Evolutionary conservation across 1,140 invertebrate species (phyloP).

Genomic region (Habropoda laboriosa): DNA sequence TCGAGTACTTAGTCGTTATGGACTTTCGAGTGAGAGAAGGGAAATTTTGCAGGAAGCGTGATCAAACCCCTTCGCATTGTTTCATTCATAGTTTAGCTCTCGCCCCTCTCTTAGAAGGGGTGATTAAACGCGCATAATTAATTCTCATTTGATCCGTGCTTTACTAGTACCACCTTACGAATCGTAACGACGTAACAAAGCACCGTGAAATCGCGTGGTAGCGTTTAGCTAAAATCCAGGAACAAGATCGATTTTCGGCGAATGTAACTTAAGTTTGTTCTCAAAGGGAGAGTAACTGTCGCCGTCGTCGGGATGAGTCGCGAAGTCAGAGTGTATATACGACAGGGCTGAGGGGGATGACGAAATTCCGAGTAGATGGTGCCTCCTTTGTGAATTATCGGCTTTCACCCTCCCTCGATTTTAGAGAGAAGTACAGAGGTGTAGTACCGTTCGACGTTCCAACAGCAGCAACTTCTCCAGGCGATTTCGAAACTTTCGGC

Average conservation of each 20-base stretch:
- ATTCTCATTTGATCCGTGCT: not conserved
- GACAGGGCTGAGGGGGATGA: conserved; percentile 1
- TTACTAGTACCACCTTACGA: not conserved
- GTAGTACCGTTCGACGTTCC: too few relatives aligned
- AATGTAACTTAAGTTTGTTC: conserved; percentile 25
- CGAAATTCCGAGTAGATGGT: conserved; percentile 32
- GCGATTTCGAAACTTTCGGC: conserved; percentile 4
- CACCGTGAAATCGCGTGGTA: not conserved
- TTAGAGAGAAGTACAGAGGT: not conserved
- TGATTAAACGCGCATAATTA: not conserved
- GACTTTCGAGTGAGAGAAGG: conserved; percentile 35
- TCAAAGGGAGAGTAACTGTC: conserved; percentile 25
- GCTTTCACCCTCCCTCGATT: not conserved
- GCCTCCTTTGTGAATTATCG: conserved; percentile 41
- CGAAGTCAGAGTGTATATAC: not conserved
- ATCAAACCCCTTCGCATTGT: conserved; percentile 29
- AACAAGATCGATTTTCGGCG: conserved; percentile 13
- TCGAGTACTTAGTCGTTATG: conserved; percentile 42
- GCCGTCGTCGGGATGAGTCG: conserved; percentile 9
- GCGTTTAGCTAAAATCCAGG: not conserved
- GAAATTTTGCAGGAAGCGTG: conserved; percentile 18
- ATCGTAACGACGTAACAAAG: not conserved
- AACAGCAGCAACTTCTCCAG: not conserved
- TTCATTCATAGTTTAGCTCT: conserved; percentile 29
- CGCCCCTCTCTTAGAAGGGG: too few relatives aligned